Evolutionary conservation across 2,797 vertebrate species (phyloP).

Genomic region (Notolabrus celidotus): DNA sequence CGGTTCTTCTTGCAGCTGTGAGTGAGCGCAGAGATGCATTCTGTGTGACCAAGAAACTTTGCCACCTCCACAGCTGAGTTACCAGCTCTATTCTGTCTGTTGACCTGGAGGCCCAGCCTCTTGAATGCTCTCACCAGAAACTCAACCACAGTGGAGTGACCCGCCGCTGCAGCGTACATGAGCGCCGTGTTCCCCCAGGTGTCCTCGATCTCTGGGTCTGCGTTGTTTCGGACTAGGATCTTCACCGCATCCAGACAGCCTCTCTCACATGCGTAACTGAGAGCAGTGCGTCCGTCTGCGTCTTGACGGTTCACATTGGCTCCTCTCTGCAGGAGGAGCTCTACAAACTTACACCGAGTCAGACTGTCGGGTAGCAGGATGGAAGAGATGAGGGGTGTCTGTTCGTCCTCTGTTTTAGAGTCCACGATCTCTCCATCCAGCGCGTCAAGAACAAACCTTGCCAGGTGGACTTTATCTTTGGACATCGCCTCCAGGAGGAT

Average conservation of each 20-base stretch:
- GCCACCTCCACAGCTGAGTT: constrained; percentile 82
- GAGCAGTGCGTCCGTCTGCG: constrained; percentile 75
- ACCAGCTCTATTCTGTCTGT: constrained; percentile 81
- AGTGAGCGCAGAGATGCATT: constrained; percentile 76
- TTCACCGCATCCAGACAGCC: constrained; percentile 81
- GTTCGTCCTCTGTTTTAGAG: constrained; percentile 68
- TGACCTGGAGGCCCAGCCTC: constrained; percentile 81
- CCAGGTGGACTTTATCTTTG: constrained; percentile 82
- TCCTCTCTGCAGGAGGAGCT: constrained; percentile 80
- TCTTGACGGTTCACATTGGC: constrained; percentile 79
- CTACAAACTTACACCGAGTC: constrained; percentile 72
- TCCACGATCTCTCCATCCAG: constrained; percentile 82
- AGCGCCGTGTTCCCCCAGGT: constrained; percentile 81
- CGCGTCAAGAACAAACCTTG: constrained; percentile 82
- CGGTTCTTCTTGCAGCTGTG: constrained; percentile 52
- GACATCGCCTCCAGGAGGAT: constrained; percentile 84
- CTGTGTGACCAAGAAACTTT: constrained; percentile 77
- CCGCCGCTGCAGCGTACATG: constrained; percentile 79
- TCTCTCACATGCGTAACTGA: constrained; percentile 82
- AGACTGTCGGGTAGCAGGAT: constrained; percentile 71
- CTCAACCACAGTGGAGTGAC: constrained; percentile 74
- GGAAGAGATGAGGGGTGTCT: constrained; percentile 80
- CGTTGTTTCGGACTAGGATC: constrained; percentile 78
- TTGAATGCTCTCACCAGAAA: constrained; percentile 86
- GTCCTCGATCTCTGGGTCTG: constrained; percentile 81